Conservation (phyloP, 2,888 invertebrate genomes). For the Empis stercorea region DNA sequence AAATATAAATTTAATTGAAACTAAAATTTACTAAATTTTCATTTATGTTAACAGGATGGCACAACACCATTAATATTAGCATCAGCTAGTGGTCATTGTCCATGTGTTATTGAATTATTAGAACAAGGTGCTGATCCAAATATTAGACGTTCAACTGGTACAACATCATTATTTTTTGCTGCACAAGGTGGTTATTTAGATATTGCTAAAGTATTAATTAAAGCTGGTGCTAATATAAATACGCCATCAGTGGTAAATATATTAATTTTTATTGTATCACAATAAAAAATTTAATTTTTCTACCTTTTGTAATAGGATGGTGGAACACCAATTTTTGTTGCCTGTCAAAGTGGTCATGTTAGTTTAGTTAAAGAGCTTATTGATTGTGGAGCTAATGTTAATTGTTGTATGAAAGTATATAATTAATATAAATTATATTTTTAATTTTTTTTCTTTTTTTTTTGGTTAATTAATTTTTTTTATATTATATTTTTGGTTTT, state of each 20-base stretch:
- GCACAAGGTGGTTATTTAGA: slow-evolving; percentile 85
- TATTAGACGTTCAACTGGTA: slow-evolving; percentile 78
- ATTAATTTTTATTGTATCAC: no score
- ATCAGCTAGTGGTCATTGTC: slow-evolving; percentile 78
- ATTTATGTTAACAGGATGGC: slow-evolving; percentile 56
- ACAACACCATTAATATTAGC: slow-evolving; percentile 88
- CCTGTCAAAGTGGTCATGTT: slow-evolving; percentile 83
- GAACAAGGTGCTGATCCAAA: slow-evolving; percentile 86
- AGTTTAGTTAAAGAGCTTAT: slow-evolving; percentile 77
- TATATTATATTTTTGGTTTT: no score
- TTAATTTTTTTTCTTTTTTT: neutral
- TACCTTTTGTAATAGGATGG: slow-evolving; percentile 57
- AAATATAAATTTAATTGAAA: no score
- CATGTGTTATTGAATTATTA: slow-evolving; percentile 74
- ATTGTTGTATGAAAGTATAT: slow-evolving; percentile 68
- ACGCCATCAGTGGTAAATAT: slow-evolving; percentile 64
- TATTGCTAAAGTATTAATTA: slow-evolving; percentile 63
- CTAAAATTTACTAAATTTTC: no score
- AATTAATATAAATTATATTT: neutral
- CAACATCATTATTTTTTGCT: slow-evolving; percentile 86
- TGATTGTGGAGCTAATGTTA: slow-evolving; percentile 66
- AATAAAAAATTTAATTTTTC: neutral
- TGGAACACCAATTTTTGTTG: slow-evolving; percentile 84
- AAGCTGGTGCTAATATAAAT: slow-evolving; percentile 65
- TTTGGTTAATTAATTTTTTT: slow-evolving; percentile 7